Conservation (phyloP, 2,113 vertebrate genomes). For the Microtus ochrogaster region DNA sequence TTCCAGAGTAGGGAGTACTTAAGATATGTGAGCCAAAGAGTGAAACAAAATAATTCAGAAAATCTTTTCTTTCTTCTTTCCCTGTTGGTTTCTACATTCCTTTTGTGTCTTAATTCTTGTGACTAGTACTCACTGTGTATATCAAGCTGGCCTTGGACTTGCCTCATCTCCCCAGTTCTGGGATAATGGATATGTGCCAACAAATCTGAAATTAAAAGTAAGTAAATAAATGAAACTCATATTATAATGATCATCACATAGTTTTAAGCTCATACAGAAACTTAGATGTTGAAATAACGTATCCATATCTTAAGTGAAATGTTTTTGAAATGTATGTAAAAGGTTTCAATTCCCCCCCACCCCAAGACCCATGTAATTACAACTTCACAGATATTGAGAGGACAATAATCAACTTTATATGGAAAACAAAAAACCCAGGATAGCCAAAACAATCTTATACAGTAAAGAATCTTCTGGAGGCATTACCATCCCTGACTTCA, state of each 20-base stretch:
- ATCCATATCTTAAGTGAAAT: conserved; percentile 36
- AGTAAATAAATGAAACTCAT: not conserved
- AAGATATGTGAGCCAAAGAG: not conserved
- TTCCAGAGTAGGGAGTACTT: not conserved
- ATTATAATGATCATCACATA: conserved; percentile 17
- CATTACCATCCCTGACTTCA: no score
- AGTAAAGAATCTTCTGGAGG: no score
- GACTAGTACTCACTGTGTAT: not conserved
- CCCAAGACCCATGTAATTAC: not conserved
- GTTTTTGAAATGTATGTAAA: not conserved
- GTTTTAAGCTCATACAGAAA: not conserved
- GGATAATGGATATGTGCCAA: not conserved
- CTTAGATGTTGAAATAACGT: not conserved
- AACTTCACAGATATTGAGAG: not conserved
- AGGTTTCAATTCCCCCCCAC: not conserved
- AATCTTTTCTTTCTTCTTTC: not conserved
- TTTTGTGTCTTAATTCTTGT: not conserved
- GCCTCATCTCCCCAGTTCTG: not conserved
- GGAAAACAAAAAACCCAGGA: no score
- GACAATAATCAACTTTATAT: no score
- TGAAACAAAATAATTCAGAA: not conserved
- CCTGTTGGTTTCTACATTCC: not conserved
- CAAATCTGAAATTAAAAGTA: not conserved
- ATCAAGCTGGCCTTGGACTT: not conserved
- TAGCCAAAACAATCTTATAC: no score